Percentiles rank a stretch among this genome's conserved stretches.
These are phyloP conservation scores for Patella depressa DNA, from an alignment of 2,888 invertebrate genomes.

Conservation along the genomic window DNA sequence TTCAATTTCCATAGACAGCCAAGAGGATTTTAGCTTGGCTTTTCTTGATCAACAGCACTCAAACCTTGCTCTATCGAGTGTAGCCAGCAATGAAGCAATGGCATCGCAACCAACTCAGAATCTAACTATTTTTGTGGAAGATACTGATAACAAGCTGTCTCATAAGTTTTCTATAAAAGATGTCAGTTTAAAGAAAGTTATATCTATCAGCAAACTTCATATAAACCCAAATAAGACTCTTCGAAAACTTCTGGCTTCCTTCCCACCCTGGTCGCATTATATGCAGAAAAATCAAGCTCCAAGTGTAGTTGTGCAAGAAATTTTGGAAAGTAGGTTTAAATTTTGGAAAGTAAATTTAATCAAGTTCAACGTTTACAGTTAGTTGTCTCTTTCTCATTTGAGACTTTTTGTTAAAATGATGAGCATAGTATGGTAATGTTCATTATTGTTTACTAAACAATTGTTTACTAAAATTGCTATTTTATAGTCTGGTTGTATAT, in stretches of 20 bases:
- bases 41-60: constrained; percentile 1
- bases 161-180: constrained; percentile 16
- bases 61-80: background rate
- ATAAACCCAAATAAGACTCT: background rate
- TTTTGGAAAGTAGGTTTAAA: background rate
- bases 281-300: constrained; percentile 1
- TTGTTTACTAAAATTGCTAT: background rate
- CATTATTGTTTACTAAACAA: background rate
- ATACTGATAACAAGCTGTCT: constrained; percentile 11
- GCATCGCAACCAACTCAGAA: background rate
- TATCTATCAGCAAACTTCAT: background rate
- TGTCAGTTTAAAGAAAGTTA: background rate
- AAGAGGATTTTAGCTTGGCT: background rate
- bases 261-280: background rate
- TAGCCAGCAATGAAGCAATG: background rate
- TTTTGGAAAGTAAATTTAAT: background rate
- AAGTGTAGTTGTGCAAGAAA: background rate
- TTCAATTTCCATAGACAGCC: background rate
- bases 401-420: constrained; percentile 1
- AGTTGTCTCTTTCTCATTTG: background rate
- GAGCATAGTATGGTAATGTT: background rate
- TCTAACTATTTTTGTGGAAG: constrained; percentile 16
- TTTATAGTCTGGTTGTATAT: no score
- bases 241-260: background rate
- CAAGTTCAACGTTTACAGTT: background rate